Percentiles rank a stretch among this genome's conserved stretches.
Evolutionary conservation across 1,140 invertebrate species (phyloP).

Genomic region (Drosophila murphyi): DNA sequence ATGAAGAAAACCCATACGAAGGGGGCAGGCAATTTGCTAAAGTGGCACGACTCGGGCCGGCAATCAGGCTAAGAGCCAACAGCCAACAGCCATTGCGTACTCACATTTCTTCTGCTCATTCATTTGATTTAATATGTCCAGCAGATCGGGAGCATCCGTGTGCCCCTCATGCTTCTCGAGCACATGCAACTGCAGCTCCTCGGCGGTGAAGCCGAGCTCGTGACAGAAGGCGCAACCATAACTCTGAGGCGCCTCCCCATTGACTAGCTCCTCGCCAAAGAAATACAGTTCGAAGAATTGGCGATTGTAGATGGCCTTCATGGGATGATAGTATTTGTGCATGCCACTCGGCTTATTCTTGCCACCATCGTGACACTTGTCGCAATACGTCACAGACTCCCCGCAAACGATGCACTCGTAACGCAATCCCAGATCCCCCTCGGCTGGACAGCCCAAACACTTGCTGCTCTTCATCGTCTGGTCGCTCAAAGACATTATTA

Average conservation of each 20-base stretch:
- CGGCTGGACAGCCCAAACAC: slow-evolving; percentile 33
- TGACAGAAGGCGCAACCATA: slow-evolving; percentile 56
- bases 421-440: slow-evolving; percentile 18
- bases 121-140: slow-evolving; percentile 50
- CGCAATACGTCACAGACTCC: slow-evolving; percentile 42
- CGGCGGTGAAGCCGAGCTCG: slow-evolving; percentile 41
- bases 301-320: slow-evolving; percentile 51
- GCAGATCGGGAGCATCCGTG: slow-evolving; percentile 30
- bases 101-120: slow-evolving; percentile 40
- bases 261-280: slow-evolving; percentile 36
- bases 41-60: slow-evolving; percentile 18
- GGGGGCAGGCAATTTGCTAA: slow-evolving; percentile 36
- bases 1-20: too few relatives aligned
- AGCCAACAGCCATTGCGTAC: slow-evolving; percentile 8
- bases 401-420: slow-evolving; percentile 58
- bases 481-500: slow-evolving; percentile 9
- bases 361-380: slow-evolving; percentile 33
- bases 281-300: slow-evolving; percentile 44
- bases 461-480: not conserved
- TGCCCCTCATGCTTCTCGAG: slow-evolving; percentile 33
- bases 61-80: slow-evolving; percentile 6
- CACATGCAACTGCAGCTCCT: slow-evolving; percentile 53
- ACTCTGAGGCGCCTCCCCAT: slow-evolving; percentile 55
- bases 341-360: slow-evolving; percentile 18
- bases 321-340: slow-evolving; percentile 64